These are phyloP conservation scores for Sebastes kiyomatsui DNA, from an alignment of 2,797 vertebrate genomes.

Conservation along the genomic window DNA sequence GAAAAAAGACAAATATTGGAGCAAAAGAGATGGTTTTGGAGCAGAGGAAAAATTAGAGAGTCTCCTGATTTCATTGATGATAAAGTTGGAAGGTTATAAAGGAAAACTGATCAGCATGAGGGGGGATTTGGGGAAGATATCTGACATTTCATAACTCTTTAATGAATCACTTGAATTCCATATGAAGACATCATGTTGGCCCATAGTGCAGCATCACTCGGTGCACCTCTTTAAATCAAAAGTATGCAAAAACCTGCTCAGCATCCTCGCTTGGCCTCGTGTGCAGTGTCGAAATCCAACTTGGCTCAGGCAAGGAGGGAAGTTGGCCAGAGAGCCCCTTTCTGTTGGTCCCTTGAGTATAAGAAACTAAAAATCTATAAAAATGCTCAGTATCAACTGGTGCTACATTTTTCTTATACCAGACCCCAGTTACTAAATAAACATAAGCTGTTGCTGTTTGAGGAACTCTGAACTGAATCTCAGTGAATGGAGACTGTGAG, in stretches of 20 bases:
- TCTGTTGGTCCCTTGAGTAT: constrained; percentile 27
- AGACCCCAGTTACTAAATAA: not conserved
- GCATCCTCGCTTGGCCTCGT: constrained; percentile 22
- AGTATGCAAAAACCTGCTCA: constrained; percentile 18
- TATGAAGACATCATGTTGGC: constrained; percentile 20
- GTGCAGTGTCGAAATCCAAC: constrained; percentile 35
- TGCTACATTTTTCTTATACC: not conserved
- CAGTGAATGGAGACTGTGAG: not conserved
- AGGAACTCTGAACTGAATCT: not conserved
- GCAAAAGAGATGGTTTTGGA: not conserved
- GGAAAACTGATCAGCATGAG: constrained; percentile 6
- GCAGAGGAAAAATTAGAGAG: not conserved
- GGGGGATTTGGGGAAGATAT: not conserved
- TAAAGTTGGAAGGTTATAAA: constrained; percentile 4
- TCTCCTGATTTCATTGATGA: constrained; percentile 13
- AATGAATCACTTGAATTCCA: constrained; percentile 20
- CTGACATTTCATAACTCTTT: constrained; percentile 18
- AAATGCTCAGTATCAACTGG: not conserved
- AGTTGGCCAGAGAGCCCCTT: constrained; percentile 25
- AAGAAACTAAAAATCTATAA: constrained; percentile 8
- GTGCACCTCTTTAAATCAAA: constrained; percentile 30
- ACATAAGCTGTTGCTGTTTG: not conserved
- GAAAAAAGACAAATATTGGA: constrained; percentile 7
- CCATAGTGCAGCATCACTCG: constrained; percentile 2
- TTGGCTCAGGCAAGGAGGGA: constrained; percentile 27